Conservation (phyloP, 2,797 vertebrate genomes). For the Pteronotus mesoamericanus region DNA sequence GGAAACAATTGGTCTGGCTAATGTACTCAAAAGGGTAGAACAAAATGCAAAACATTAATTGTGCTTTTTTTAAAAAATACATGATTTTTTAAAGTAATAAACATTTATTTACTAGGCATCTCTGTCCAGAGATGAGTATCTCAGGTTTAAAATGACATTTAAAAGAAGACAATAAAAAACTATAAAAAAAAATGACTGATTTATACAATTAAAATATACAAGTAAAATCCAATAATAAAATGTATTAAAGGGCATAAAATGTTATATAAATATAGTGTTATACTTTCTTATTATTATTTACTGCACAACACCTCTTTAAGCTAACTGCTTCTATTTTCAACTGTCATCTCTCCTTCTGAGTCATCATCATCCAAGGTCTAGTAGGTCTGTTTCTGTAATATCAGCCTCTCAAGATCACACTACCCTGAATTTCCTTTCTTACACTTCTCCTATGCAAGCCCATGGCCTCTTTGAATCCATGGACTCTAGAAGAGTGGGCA, state of each 20-base stretch:
- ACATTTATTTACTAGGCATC: neutral
- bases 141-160: neutral
- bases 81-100: neutral
- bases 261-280: neutral
- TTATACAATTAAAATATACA: neutral
- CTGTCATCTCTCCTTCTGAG: neutral
- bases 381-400: neutral
- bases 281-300: neutral
- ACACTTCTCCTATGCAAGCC: neutral
- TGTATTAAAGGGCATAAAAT: neutral
- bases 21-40: neutral
- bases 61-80: neutral
- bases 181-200: neutral
- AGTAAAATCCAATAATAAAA: neutral
- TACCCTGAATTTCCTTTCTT: neutral
- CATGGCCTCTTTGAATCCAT: neutral
- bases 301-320: neutral
- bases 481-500: neutral
- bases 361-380: neutral
- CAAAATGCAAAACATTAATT: neutral
- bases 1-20: neutral
- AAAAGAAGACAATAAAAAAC: neutral
- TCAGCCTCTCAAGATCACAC: neutral
- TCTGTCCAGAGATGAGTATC: neutral
- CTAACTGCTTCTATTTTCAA: neutral